Evolutionary conservation across 2,888 invertebrate species (phyloP), one percentile per base, ranked within the genome.

Genomic region (Andrena haemorrhoa): DNA sequence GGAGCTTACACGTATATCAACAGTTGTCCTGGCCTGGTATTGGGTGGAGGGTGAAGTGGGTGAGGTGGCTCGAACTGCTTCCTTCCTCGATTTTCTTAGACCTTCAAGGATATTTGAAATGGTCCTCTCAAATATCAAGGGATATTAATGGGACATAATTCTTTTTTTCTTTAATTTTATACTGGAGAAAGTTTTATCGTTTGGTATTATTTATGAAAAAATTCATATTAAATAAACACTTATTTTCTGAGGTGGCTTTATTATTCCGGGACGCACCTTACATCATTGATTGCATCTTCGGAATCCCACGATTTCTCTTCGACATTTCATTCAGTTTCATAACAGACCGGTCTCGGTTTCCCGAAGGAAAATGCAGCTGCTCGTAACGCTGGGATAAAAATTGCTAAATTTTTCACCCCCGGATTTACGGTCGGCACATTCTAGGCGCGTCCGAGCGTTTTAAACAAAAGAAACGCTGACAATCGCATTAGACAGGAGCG

Each of bases 1-100:
- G 80, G 68, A 79, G 72, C 79, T 79, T 80, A 79, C 79, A 68
- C 72, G 72, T 80, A 72, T 79, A 79, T 79, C 80, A 72, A 79
- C 79, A 79, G 80, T 79, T 79, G 79, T 58, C 49, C 61, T 20
- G 66, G 35, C 63, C 63, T 26, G 29, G 47, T 47, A 49, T 69
- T 12, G 61, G 51, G 7, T 16, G 31, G 3, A 23, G 53, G 12
- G 53, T 33, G 20, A 79, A 72, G 66, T 56, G 16, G 1, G 10
- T 8, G 26, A 20, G 31, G 5, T 23, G 12, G 0, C 7, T 6
- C 8, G 41, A 23, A 53, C 61, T 20, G 33, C 49, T 41, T 64
- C 35, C n/a, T 4, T 12, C 5, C 16, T n/a, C 8, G 16, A 8
- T 35, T 56, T 26, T n/a, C 29, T 41, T 20, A 4, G 8, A 12